These are phyloP conservation scores for Paracanthobrama guichenoti DNA, from an alignment of 2,113 vertebrate species.

Conservation along the genomic window DNA sequence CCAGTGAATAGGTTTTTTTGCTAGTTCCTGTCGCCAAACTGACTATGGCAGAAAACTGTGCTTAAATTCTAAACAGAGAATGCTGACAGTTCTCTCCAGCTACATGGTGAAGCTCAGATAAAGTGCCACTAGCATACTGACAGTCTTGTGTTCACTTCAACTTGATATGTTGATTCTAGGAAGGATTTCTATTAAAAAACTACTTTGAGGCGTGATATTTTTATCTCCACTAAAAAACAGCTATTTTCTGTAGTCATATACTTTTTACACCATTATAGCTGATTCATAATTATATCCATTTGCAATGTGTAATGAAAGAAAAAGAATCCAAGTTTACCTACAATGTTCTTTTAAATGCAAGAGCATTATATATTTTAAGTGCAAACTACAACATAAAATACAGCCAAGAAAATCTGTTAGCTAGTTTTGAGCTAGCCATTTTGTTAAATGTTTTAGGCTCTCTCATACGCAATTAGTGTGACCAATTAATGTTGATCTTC, in stretches of 20 bases:
- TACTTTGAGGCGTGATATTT: conserved; percentile 20
- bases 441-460: too few species aligned
- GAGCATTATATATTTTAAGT: too few species aligned
- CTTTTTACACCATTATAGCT: too few species aligned
- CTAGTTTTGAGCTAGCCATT: neutral
- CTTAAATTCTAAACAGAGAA: too few species aligned
- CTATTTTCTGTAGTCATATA: neutral
- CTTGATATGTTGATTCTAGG: conserved; percentile 26
- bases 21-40: too few species aligned
- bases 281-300: too few species aligned
- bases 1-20: too few species aligned
- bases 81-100: conserved; percentile 38
- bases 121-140: neutral
- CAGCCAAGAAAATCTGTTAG: neutral
- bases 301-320: too few species aligned
- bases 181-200: conserved; percentile 25
- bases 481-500: neutral
- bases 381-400: neutral
- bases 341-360: too few species aligned
- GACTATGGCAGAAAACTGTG: conserved; percentile 44
- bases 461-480: neutral
- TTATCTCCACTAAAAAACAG: conserved; percentile 16
- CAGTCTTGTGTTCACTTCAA: conserved; percentile 2
- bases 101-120: conserved; percentile 50
- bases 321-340: too few species aligned